Evolutionary conservation across 35 echinoderm and acorn worm genomes (phyloP).

Genomic region (Apostichopus parvimensis): DNA sequence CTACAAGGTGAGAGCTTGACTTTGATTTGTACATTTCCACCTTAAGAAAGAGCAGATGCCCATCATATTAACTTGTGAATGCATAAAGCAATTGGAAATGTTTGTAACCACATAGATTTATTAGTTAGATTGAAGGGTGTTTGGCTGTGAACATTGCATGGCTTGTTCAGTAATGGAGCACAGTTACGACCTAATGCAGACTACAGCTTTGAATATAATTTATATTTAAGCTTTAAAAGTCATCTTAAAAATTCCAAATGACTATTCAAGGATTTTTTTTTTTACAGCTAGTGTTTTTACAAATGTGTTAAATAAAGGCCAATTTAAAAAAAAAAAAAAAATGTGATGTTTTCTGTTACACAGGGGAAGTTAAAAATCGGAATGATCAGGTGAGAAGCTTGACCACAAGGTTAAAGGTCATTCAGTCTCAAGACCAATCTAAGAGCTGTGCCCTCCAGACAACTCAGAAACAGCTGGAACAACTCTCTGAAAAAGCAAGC

Average conservation of each 20-base stretch:
- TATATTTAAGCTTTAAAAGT: too few species aligned
- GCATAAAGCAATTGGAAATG: too few species aligned
- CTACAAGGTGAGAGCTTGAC: slow-evolving; percentile 63
- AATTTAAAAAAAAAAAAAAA: background rate
- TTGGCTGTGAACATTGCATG: too few species aligned
- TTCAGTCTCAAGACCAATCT: slow-evolving; percentile 94
- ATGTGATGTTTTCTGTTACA: background rate
- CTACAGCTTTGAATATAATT: too few species aligned
- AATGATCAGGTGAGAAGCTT: slow-evolving; percentile 84
- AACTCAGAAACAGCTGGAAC: slow-evolving; percentile 87
- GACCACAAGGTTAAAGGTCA: slow-evolving; percentile 85
- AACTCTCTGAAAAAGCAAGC: slow-evolving; percentile 81
- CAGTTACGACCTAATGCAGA: too few species aligned
- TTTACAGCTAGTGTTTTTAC: background rate
- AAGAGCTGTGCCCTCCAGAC: slow-evolving; percentile 92
- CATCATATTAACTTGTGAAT: too few species aligned
- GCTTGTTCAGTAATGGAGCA: too few species aligned
- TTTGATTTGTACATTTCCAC: background rate
- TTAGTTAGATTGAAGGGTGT: too few species aligned
- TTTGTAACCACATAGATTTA: too few species aligned
- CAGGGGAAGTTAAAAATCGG: slow-evolving; percentile 84
- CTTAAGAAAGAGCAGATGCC: too few species aligned
- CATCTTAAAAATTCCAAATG: too few species aligned
- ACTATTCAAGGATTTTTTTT: too few species aligned
- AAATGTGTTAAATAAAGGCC: background rate